phyloP scores from a whole-genome alignment of 1,140 invertebrate species.

The Procambarus virginalis region DNA sequence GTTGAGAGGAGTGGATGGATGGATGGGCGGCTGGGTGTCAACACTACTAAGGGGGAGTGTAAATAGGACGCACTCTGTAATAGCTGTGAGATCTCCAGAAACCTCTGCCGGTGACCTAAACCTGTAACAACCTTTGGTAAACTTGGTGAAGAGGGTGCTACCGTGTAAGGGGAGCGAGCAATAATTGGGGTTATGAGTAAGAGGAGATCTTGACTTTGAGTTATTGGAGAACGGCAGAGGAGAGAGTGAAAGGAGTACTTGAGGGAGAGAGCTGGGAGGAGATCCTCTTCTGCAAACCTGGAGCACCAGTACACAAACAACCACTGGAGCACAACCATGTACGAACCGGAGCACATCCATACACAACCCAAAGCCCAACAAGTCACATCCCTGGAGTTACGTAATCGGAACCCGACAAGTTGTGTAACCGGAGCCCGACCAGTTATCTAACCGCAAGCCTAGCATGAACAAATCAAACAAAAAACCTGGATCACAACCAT shows the following conservation, averaged over 20 bases:
- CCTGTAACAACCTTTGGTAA: constrained; percentile 42
- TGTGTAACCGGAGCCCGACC: too few relatives aligned
- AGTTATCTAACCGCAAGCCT: too few relatives aligned
- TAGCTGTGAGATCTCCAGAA: constrained; percentile 18
- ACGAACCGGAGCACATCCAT: too few relatives aligned
- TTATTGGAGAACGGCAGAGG: constrained; percentile 56
- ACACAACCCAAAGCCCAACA: too few relatives aligned
- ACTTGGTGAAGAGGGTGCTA: constrained; percentile 55
- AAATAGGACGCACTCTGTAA: too few relatives aligned
- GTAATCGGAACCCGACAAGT: too few relatives aligned
- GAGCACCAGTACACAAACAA: too few relatives aligned
- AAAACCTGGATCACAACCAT: too few relatives aligned
- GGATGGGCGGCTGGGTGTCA: constrained; percentile 34
- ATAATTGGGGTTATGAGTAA: constrained; percentile 48
- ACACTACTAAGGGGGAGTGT: constrained; percentile 63
- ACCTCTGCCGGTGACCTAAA: constrained; percentile 39
- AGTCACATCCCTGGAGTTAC: too few relatives aligned
- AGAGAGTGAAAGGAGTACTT: constrained; percentile 56
- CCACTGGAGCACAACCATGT: too few relatives aligned
- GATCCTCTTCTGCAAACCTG: constrained; percentile 60
- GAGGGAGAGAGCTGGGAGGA: constrained; percentile 67
- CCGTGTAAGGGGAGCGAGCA: constrained; percentile 57
- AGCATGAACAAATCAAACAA: too few relatives aligned
- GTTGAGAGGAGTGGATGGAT: constrained; percentile 81
- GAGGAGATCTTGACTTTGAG: constrained; percentile 64